phyloP scores from a whole-genome alignment of 1,140 invertebrate species.

The Pentalonia nigronervosa region DNA sequence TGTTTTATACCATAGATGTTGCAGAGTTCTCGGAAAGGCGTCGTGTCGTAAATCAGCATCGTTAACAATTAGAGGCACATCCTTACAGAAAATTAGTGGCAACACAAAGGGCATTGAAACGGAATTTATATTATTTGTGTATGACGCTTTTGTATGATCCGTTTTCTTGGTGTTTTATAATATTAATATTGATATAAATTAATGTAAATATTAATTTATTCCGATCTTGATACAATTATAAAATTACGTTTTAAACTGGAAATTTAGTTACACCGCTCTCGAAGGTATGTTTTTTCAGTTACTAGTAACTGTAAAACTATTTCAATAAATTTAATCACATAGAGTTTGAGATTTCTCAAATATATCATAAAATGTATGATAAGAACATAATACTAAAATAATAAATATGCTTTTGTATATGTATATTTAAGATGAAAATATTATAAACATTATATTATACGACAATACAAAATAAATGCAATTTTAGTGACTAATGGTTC shows the following conservation, averaged over 20 bases:
- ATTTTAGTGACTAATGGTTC: too few relatives aligned
- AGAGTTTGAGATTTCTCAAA: too few relatives aligned
- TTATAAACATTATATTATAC: too few relatives aligned
- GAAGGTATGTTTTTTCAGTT: not conserved
- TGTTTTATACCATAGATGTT: not conserved
- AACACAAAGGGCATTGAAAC: not conserved
- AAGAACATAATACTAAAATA: too few relatives aligned
- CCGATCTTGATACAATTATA: not conserved
- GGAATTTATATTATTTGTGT: not conserved
- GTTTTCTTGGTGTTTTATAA: not conserved
- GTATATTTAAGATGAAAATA: too few relatives aligned
- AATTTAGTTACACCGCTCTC: not conserved
- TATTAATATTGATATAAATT: not conserved
- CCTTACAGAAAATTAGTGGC: not conserved
- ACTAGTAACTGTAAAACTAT: not conserved
- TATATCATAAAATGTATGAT: too few relatives aligned
- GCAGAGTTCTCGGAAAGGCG: too few relatives aligned
- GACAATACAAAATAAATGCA: too few relatives aligned
- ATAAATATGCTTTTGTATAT: too few relatives aligned
- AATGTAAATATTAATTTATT: not conserved
- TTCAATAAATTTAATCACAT: too few relatives aligned
- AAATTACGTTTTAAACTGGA: not conserved
- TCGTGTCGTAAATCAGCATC: not conserved
- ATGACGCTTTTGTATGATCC: not conserved
- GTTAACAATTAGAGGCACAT: not conserved